These are phyloP conservation scores for Sarcoramphus papa DNA, from an alignment of 2,797 vertebrate genomes.

Conservation along the genomic window DNA sequence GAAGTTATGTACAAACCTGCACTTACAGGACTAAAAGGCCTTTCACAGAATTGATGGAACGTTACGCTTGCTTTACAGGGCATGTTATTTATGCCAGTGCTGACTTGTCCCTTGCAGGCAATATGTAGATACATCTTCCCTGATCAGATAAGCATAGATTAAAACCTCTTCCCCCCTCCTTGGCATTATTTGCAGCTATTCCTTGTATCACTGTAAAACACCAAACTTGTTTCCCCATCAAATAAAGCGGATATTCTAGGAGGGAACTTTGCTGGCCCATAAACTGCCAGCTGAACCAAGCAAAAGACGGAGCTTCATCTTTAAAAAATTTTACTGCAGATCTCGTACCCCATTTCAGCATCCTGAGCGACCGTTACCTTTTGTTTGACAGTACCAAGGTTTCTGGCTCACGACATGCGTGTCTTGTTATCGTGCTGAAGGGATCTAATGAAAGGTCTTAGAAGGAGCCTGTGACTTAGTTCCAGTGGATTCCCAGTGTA, in stretches of 20 bases:
- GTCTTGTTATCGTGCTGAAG: neutral
- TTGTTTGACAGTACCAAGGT: neutral
- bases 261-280: neutral
- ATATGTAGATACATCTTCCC: neutral
- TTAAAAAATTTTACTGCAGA: accelerated
- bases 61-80: neutral
- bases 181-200: neutral
- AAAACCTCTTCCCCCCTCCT: neutral
- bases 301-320: neutral
- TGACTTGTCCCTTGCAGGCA: neutral
- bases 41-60: neutral
- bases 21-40: conserved; percentile 2
- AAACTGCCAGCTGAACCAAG: neutral
- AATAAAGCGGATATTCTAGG: neutral
- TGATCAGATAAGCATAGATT: neutral
- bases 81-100: neutral
- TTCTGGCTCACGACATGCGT: accelerated
- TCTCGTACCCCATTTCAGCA: accelerated
- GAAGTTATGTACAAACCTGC: neutral
- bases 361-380: neutral
- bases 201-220: neutral
- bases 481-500: neutral
- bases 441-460: neutral
- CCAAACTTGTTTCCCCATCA: neutral
- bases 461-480: neutral